These are phyloP conservation scores for Calcarius lapponicus DNA, from an alignment of 2,797 vertebrate genomes.

Conservation along the genomic window DNA sequence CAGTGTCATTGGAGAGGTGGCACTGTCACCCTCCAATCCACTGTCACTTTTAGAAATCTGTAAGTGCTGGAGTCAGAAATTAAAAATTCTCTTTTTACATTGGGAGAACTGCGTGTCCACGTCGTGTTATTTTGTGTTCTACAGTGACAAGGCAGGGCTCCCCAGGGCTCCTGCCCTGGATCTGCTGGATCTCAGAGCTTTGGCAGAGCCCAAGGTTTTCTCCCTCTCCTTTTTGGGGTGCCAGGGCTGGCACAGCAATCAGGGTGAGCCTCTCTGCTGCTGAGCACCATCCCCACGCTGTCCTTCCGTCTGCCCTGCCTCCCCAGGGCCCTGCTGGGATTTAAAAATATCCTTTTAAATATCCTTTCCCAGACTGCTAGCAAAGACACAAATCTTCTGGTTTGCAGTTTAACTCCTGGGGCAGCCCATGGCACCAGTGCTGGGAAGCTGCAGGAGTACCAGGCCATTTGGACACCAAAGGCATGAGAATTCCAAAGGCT, in stretches of 20 bases:
- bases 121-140: fast-evolving
- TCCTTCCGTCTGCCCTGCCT: background rate
- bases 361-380: background rate
- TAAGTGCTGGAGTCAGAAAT: background rate
- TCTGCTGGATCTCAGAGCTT: background rate
- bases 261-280: background rate
- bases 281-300: fast-evolving
- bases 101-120: background rate
- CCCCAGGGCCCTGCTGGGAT: background rate
- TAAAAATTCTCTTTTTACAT: background rate
- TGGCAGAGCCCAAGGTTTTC: background rate
- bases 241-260: background rate
- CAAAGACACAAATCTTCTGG: background rate
- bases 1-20: no score
- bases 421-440: background rate
- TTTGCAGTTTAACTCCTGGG: background rate
- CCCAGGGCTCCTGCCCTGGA: fast-evolving
- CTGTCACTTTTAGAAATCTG: no score
- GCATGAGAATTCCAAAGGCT: background rate
- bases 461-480: background rate
- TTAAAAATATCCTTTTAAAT: constrained; percentile 37
- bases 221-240: background rate
- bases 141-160: background rate
- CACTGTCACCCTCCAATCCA: no score
- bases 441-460: background rate